Conservation (phyloP, 2,113 vertebrate species). For the Myocastor coypus region DNA sequence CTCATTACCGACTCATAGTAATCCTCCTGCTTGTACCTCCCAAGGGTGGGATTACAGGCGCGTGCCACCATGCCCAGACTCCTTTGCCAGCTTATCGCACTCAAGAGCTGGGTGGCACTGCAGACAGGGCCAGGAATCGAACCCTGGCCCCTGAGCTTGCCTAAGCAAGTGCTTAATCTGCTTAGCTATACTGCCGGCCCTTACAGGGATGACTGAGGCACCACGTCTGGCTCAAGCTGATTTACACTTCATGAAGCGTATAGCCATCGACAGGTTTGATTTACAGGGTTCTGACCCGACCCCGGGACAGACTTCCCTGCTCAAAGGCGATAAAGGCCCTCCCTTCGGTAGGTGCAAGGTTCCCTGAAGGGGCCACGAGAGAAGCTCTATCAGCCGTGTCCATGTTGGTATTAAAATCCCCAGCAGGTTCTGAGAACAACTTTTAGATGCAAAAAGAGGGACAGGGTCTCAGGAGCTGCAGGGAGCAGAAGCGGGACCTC, state of each 20-base stretch:
- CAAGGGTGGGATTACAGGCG: no score
- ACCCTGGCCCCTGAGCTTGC: no score
- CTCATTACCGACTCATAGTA: no score
- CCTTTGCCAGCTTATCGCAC: no score
- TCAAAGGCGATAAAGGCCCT: background rate
- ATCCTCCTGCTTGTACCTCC: no score
- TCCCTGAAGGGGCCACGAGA: background rate
- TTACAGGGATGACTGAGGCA: no score
- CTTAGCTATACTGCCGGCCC: no score
- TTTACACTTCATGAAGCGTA: background rate
- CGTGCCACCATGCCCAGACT: no score
- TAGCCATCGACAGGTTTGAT: background rate
- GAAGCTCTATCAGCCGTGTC: background rate
- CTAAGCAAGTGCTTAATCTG: no score
- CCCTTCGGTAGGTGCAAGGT: conserved; percentile 1
- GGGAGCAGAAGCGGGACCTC: background rate
- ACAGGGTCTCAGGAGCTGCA: background rate
- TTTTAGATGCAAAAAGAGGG: background rate
- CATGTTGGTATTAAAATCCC: background rate
- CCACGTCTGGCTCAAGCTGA: background rate
- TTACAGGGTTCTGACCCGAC: background rate
- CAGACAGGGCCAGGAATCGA: no score
- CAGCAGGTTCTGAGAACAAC: background rate
- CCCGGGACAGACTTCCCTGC: background rate
- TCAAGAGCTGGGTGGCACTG: no score